Base-by-base conservation (phyloP, 2,113 vertebrate genomes). In the Peromyscus leucopus region DNA sequence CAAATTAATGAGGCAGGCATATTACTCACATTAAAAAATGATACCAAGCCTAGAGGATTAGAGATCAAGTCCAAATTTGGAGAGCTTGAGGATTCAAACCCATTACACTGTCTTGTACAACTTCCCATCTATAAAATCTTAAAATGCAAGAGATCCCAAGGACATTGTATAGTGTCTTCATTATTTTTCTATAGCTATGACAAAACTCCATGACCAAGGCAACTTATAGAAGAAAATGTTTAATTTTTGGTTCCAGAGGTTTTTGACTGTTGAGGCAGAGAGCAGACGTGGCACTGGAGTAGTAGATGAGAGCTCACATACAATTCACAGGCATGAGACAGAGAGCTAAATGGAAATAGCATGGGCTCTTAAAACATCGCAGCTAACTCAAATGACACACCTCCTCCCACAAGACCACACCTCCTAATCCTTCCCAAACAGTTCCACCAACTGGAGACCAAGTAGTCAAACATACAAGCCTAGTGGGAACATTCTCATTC, bases 71-170 rank as follows among this genome's bases (percentile, higher is more conserved):
- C 22, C 65, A 92, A 46, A 7, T 76, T 90, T 90, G 90, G 42
- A 79, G 59, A 91, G 33, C 89, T 42, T 2, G 92, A 24, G 69
- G 78, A 94, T 93, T 89, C 80, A 84, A 92, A 84, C 21, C 19
- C 46, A 61, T 48, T 80, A 79, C 7, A 71, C 22, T 93, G 2
- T 55, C 79, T 26, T 71, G 46, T 46, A 36, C 39, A 48, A 87
- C 67, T 94, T 39, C 21, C 15, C 31, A 90, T 33, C 36, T 79
- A 75, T 84, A 89, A 91, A 80, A 71, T 48, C 46, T 89, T 90
- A 76, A 86, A 75, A 75, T 61, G 24, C 90, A 96, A 89, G 42
- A 39, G 92, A 85, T 57, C 1, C 31, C 36, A 31, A 95, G 59
- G 39, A n/a, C 67, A 79, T 2, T 71, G 9, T 57, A 76, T 55